Conservation (phyloP, 2,113 vertebrate species). For the Sturnira hondurensis region DNA sequence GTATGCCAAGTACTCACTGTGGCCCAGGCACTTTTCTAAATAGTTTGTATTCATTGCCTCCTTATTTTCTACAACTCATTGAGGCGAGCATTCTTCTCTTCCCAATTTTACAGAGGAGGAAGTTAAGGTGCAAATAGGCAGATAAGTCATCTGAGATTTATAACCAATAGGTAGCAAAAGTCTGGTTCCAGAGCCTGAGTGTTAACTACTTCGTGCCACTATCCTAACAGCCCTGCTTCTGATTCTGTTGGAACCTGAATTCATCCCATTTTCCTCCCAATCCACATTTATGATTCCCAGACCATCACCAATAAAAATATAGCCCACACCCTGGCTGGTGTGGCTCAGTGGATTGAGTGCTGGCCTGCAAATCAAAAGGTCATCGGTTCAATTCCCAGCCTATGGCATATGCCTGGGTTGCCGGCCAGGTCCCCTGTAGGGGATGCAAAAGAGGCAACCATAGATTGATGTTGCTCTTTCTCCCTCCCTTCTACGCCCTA, state of each 20-base stretch:
- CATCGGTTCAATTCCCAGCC: no score
- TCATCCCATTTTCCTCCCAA: background rate
- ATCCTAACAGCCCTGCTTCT: background rate
- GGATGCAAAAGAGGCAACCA: no score
- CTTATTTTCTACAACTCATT: background rate
- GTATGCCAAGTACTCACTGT: background rate
- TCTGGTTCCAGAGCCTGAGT: background rate
- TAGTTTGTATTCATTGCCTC: background rate
- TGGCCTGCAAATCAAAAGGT: no score
- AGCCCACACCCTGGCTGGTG: no score
- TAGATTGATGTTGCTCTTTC: no score
- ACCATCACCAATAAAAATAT: background rate
- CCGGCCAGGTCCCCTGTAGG: no score
- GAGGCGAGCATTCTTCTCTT: background rate
- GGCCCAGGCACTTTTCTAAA: background rate
- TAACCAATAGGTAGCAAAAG: background rate
- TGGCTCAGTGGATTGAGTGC: no score
- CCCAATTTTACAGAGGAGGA: background rate
- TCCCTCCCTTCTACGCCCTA: no score
- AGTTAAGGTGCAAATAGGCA: background rate
- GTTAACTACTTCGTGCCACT: rapidly evolving
- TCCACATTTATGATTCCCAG: background rate
- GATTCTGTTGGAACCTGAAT: background rate
- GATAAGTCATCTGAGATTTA: background rate
- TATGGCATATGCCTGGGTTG: no score